phyloP scores from a whole-genome alignment of 2,797 vertebrate genomes.

The Lepidocolaptes lacrymiger region DNA sequence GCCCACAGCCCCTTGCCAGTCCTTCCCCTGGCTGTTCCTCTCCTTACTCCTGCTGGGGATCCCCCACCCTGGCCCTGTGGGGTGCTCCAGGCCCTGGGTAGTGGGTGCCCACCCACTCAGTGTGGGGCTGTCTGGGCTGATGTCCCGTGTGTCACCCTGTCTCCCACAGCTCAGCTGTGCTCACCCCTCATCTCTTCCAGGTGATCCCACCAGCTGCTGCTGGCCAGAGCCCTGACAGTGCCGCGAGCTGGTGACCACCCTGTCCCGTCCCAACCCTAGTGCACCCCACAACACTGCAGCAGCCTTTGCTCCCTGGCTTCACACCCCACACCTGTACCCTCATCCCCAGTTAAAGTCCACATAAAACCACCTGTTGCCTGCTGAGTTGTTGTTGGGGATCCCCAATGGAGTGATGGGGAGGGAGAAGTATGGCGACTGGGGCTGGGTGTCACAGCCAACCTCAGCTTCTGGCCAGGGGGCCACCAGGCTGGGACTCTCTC shows the following conservation, averaged over 20 bases:
- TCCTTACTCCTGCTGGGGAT: neutral
- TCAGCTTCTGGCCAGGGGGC: neutral
- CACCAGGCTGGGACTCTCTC: rapidly evolving
- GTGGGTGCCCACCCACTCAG: neutral
- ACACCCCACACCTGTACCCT: neutral
- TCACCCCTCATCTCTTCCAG: neutral
- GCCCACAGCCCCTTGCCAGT: neutral
- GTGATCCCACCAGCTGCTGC: neutral
- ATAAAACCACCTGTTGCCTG: neutral
- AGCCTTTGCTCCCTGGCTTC: neutral
- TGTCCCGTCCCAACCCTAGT: neutral
- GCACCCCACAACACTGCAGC: neutral
- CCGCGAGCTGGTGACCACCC: rapidly evolving
- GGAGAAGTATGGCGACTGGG: neutral
- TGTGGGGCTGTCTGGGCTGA: rapidly evolving
- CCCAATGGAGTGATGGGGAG: rapidly evolving
- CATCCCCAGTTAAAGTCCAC: neutral
- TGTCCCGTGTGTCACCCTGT: neutral
- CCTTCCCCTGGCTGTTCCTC: neutral
- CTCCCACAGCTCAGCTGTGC: neutral
- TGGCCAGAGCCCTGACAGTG: rapidly evolving
- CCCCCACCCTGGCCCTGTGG: neutral
- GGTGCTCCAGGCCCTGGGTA: neutral
- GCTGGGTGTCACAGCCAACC: neutral
- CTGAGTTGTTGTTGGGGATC: neutral